phyloP scores from a whole-genome alignment of 2,888 invertebrate species.

The Amphipoea oculea region DNA sequence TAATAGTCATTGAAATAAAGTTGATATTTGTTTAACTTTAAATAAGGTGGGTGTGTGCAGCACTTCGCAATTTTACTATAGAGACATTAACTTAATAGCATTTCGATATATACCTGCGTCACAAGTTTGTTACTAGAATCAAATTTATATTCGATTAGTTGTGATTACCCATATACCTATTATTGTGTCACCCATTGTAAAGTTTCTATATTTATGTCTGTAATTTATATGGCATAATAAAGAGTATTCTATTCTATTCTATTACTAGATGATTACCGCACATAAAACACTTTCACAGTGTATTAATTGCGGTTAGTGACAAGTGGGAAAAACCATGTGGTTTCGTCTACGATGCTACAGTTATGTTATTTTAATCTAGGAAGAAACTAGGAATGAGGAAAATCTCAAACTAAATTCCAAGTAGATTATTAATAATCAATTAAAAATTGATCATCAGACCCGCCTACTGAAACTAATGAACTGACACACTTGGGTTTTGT shows the following conservation, averaged over 20 bases:
- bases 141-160: constrained; percentile 24
- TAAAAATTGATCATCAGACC: constrained; percentile 73
- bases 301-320: not conserved
- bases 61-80: too few species aligned
- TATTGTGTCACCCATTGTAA: too few species aligned
- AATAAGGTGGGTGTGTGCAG: too few species aligned
- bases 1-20: too few species aligned
- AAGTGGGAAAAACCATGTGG: constrained; percentile 18
- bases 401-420: constrained; percentile 74
- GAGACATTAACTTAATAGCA: constrained; percentile 9
- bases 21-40: too few species aligned
- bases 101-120: constrained; percentile 36
- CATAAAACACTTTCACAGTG: constrained; percentile 28
- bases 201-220: too few species aligned
- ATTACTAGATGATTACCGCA: constrained; percentile 1
- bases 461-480: constrained; percentile 72
- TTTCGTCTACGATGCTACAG: not conserved
- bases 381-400: constrained; percentile 74
- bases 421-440: constrained; percentile 78
- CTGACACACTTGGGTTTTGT: constrained; percentile 83
- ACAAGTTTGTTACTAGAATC: constrained; percentile 44
- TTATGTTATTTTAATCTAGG: constrained; percentile 1
- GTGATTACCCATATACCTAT: constrained; percentile 7
- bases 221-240: too few species aligned
- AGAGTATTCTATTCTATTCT: too few species aligned